A percentile compares a stretch with the other conserved stretches of the same genome.
Conservation (phyloP, 1,140 invertebrate genomes). For the Drosophila setifemur region DNA sequence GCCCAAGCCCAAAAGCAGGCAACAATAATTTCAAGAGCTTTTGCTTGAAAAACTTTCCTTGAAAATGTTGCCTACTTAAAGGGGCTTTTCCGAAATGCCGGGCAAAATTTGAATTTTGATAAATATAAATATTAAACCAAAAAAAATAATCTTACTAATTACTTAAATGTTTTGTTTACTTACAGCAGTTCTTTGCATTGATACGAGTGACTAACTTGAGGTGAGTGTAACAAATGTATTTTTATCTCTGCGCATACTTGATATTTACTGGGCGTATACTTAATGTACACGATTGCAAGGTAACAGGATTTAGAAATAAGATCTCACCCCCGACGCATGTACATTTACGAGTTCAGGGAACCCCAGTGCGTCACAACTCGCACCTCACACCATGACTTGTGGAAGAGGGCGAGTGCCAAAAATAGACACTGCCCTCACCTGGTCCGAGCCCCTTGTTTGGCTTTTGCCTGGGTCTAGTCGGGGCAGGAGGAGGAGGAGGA, state of each 20-base stretch:
- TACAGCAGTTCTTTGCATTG: too few species aligned
- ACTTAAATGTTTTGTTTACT: not conserved
- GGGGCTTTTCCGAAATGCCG: too few species aligned
- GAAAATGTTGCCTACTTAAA: too few species aligned
- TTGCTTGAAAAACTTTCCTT: not conserved
- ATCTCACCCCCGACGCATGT: too few species aligned
- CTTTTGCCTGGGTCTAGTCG: not conserved
- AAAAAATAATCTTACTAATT: not conserved
- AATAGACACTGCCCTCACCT: conserved; percentile 38
- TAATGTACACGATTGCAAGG: not conserved
- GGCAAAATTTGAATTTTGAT: too few species aligned
- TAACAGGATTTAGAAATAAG: conserved; percentile 5
- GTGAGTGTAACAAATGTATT: too few species aligned
- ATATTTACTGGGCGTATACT: conserved; percentile 7
- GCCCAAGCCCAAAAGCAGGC: not conserved
- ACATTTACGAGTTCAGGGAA: conserved; percentile 13
- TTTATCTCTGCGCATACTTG: not conserved
- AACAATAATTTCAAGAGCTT: not conserved
- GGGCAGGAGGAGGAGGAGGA: not conserved
- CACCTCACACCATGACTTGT: conserved; percentile 30
- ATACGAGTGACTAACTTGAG: not conserved
- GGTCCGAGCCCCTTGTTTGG: conserved; percentile 38
- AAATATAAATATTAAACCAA: not conserved
- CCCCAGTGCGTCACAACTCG: conserved; percentile 30
- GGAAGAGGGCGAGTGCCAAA: conserved; percentile 33